Percentiles rank a stretch among this genome's conserved stretches.
phyloP scores from a whole-genome alignment of 2,888 invertebrate species.

The Entomobrya multifasciata region DNA sequence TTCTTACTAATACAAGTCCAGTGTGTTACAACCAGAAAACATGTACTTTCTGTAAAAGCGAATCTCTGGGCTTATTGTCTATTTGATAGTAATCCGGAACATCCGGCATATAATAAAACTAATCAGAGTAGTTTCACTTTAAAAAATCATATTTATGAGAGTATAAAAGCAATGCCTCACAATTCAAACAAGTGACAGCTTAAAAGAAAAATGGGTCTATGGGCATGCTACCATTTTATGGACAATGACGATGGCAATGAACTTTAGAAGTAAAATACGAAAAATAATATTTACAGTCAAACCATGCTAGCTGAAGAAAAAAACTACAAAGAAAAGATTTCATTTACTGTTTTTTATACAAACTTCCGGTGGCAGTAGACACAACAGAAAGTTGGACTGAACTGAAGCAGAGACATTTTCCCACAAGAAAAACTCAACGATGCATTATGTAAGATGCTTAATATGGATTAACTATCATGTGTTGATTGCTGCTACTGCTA shows the following conservation, averaged over 20 bases:
- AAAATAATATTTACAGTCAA: too few species aligned
- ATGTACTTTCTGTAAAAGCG: too few species aligned
- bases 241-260: conserved; percentile 38
- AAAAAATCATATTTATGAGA: too few species aligned
- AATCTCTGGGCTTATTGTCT: too few species aligned
- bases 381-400: too few species aligned
- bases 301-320: too few species aligned
- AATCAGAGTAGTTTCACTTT: too few species aligned
- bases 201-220: background rate
- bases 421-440: conserved; percentile 17
- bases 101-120: too few species aligned
- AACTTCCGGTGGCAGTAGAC: conserved; percentile 25
- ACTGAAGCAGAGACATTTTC: conserved; percentile 1
- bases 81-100: too few species aligned
- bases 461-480: conserved; percentile 9
- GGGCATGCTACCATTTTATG: background rate
- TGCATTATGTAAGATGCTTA: conserved; percentile 28
- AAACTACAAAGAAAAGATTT: background rate
- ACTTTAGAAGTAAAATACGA: conserved; percentile 8
- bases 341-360: conserved; percentile 18
- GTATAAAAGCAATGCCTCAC: too few species aligned
- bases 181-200: conserved; percentile 15
- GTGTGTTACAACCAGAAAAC: too few species aligned
- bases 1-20: too few species aligned
- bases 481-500: conserved; percentile 2